Percentiles rank a stretch among this genome's conserved stretches.
Conservation (phyloP, 1,140 invertebrate genomes). For the Leptopilina boulardi region DNA sequence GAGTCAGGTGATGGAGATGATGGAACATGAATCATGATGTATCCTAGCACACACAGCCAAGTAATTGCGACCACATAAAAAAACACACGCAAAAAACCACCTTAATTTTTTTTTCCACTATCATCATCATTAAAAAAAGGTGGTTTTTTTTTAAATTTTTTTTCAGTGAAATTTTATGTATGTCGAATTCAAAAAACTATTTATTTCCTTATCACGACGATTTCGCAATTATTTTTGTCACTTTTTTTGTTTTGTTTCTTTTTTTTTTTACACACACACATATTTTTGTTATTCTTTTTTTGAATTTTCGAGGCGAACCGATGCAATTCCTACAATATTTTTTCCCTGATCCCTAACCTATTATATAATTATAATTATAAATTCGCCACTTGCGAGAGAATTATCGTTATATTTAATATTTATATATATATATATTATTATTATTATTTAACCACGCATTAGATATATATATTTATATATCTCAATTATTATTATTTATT, state of each 20-base stretch:
- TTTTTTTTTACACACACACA: slow-evolving; percentile 43
- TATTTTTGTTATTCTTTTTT: slow-evolving; percentile 34
- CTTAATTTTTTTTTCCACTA: too few species aligned
- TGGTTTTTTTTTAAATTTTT: slow-evolving; percentile 25
- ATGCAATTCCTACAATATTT: slow-evolving; percentile 67
- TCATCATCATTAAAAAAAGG: too few species aligned
- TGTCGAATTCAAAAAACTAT: slow-evolving; percentile 62
- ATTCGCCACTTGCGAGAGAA: slow-evolving; percentile 53
- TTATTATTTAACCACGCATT: slow-evolving; percentile 49
- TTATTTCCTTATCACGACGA: slow-evolving; percentile 51
- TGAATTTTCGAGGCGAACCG: slow-evolving; percentile 67
- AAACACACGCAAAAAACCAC: slow-evolving; percentile 17
- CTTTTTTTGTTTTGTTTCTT: background rate
- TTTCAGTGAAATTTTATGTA: too few species aligned
- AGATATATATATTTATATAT: slow-evolving; percentile 44
- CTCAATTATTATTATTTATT: slow-evolving; percentile 40
- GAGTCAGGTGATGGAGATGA: slow-evolving; percentile 54
- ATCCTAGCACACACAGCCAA: slow-evolving; percentile 75
- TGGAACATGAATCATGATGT: slow-evolving; percentile 69
- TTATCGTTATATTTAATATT: slow-evolving; percentile 52
- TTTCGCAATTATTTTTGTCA: slow-evolving; percentile 30
- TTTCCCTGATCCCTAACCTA: slow-evolving; percentile 63
- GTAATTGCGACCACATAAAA: slow-evolving; percentile 64
- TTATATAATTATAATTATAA: background rate
- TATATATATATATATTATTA: slow-evolving; percentile 51